These are phyloP conservation scores for Aptenodytes patagonicus DNA, from an alignment of 2,113 vertebrate genomes.

Conservation along the genomic window DNA sequence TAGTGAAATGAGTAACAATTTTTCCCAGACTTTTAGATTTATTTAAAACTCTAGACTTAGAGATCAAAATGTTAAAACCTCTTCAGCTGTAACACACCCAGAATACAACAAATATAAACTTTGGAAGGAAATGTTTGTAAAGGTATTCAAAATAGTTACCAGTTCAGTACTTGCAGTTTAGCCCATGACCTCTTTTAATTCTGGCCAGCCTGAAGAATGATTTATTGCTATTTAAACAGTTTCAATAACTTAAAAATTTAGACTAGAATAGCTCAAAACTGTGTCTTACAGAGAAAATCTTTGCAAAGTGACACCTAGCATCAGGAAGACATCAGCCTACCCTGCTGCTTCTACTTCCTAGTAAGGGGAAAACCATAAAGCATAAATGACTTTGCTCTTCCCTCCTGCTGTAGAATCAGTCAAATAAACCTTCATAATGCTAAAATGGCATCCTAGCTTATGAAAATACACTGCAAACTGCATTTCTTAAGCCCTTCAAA, in stretches of 20 bases:
- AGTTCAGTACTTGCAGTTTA: neutral
- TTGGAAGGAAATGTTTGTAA: neutral
- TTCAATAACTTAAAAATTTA: neutral
- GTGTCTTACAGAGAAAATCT: neutral
- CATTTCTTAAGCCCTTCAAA: neutral
- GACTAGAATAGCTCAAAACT: neutral
- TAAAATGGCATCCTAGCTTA: neutral
- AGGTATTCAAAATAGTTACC: slow-evolving; percentile 10
- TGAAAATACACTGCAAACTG: neutral
- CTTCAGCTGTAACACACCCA: neutral
- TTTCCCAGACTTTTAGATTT: neutral
- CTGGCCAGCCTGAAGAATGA: neutral
- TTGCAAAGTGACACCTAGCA: neutral
- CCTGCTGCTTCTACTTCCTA: neutral
- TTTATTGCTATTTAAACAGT: slow-evolving; percentile 3
- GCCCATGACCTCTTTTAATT: neutral
- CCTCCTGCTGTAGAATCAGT: neutral
- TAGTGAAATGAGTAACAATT: neutral
- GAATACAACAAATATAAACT: neutral
- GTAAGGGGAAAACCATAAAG: neutral
- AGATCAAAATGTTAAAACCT: slow-evolving; percentile 7
- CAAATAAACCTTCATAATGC: neutral
- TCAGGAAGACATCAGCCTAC: neutral
- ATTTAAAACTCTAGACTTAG: neutral
- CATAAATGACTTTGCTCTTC: neutral